phyloP scores from a whole-genome alignment of 1,140 invertebrate species.

The Maconellicoccus hirsutus region DNA sequence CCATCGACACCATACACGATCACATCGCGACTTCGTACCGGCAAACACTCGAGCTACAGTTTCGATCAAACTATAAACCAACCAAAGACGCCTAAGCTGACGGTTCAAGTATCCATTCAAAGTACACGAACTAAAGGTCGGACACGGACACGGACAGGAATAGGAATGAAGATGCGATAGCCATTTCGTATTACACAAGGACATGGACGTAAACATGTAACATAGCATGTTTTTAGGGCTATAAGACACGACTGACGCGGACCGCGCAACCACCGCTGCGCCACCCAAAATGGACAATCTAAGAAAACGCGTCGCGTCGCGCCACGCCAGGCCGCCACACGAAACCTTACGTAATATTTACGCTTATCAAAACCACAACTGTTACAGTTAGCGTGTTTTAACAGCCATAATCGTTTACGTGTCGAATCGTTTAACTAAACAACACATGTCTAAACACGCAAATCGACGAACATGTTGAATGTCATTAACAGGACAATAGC shows the following conservation, averaged over 20 bases:
- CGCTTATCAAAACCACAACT: slow-evolving; percentile 16
- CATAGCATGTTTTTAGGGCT: slow-evolving; percentile 11
- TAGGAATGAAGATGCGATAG: no score
- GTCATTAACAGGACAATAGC: slow-evolving; percentile 22
- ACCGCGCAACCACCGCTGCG: not conserved
- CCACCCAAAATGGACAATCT: not conserved
- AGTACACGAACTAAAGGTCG: no score
- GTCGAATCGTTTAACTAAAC: slow-evolving; percentile 20
- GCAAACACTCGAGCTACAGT: no score
- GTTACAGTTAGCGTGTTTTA: slow-evolving; percentile 22
- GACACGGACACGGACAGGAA: no score
- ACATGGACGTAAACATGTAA: slow-evolving; percentile 11
- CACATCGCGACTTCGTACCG: no score
- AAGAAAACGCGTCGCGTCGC: not conserved
- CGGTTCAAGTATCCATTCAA: no score
- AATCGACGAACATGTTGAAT: slow-evolving; percentile 10
- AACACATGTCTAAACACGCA: slow-evolving; percentile 24
- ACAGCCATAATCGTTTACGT: slow-evolving; percentile 20
- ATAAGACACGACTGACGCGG: slow-evolving; percentile 1
- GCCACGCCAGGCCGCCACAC: not conserved
- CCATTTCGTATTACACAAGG: not conserved
- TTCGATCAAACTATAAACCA: no score
- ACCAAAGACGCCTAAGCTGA: no score
- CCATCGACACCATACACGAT: no score
- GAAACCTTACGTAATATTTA: slow-evolving; percentile 20